Conservation (phyloP, 2,888 invertebrate species). For the Meiosimyza platycephala region DNA sequence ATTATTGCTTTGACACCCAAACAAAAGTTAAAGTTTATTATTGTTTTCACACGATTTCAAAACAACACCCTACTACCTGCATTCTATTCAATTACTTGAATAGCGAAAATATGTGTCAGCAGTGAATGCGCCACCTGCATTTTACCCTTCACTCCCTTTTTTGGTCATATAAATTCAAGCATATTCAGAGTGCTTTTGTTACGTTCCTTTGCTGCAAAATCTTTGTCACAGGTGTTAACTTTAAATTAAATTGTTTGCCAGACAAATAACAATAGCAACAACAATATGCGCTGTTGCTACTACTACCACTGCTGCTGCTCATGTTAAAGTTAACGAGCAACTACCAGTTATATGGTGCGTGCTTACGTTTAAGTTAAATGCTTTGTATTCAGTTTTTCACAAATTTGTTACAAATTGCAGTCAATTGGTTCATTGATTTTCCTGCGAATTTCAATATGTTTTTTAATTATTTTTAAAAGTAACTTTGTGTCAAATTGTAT, state of each 20-base stretch:
- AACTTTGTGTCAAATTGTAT: too few species aligned
- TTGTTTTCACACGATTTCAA: slow-evolving; percentile 21
- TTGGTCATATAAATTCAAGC: too few species aligned
- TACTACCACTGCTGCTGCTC: not conserved
- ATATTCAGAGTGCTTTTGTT: too few species aligned
- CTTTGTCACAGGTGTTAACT: slow-evolving; percentile 36
- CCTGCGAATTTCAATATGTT: not conserved
- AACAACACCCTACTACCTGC: not conserved
- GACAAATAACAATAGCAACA: slow-evolving; percentile 48
- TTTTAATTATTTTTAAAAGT: not conserved
- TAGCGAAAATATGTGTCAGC: slow-evolving; percentile 23
- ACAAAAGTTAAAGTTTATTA: slow-evolving; percentile 34
- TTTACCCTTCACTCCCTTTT: too few species aligned
- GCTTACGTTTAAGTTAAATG: slow-evolving; percentile 23
- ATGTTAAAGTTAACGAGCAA: not conserved
- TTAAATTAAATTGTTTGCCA: slow-evolving; percentile 39
- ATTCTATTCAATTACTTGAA: not conserved
- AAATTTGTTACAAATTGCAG: slow-evolving; percentile 34
- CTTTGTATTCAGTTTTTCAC: slow-evolving; percentile 31
- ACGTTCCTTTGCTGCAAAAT: not conserved
- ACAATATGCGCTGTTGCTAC: slow-evolving; percentile 32
- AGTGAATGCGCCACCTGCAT: not conserved
- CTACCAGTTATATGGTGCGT: not conserved
- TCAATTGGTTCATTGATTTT: slow-evolving; percentile 31
- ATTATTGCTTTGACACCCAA: slow-evolving; percentile 31